Conservation (phyloP, 2,113 vertebrate species). For the Eleginops maclovinus region DNA sequence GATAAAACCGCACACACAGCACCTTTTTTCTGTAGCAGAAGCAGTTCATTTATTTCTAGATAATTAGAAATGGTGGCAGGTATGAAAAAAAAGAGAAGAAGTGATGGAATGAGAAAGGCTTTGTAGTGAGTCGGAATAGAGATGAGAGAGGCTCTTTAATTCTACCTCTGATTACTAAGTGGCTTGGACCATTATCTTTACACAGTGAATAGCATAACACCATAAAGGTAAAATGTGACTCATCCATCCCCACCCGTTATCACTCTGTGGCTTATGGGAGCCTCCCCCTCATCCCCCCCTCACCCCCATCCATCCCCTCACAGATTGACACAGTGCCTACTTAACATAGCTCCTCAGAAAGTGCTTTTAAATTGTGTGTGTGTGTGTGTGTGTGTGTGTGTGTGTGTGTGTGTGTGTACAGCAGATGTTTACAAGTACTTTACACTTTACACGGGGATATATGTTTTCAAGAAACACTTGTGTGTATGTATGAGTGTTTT, state of each 20-base stretch:
- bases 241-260: conserved; percentile 78
- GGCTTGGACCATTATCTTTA: conserved; percentile 81
- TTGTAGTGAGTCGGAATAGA: conserved; percentile 73
- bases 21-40: conserved; percentile 57
- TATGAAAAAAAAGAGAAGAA: conserved; percentile 36
- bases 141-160: conserved; percentile 77
- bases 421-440: conserved; percentile 21
- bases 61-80: conserved; percentile 77
- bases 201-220: conserved; percentile 75
- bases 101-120: conserved; percentile 71
- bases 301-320: conserved; percentile 21
- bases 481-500: conserved; percentile 52
- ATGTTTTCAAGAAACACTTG: conserved; percentile 21
- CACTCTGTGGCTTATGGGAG: conserved; percentile 56
- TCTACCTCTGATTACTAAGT: conserved; percentile 79
- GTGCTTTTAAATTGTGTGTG: conserved; percentile 36
- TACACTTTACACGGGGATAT: not conserved
- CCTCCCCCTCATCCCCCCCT: not conserved
- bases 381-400: conserved; percentile 1
- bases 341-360: conserved; percentile 60
- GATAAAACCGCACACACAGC: conserved; percentile 66
- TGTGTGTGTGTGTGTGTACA: not conserved
- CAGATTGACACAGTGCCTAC: conserved; percentile 56
- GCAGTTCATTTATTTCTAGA: conserved; percentile 70
- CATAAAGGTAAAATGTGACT: conserved; percentile 80